phyloP scores from a whole-genome alignment of 1,140 invertebrate genomes.

The Eriocheir sinensis region DNA sequence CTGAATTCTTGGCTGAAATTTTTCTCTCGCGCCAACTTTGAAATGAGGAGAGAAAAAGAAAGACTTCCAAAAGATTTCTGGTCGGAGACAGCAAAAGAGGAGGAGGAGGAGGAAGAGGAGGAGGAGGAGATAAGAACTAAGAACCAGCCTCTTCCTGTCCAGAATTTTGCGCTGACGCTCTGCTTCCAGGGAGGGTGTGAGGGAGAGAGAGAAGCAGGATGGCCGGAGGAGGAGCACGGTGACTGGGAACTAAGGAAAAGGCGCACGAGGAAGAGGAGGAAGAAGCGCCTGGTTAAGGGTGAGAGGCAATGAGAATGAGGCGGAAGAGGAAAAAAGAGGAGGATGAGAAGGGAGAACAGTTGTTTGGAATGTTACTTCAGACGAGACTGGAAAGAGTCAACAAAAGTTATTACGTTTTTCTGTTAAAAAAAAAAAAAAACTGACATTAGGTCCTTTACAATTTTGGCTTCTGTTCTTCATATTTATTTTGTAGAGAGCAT shows the following conservation, averaged over 20 bases:
- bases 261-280: too few species aligned
- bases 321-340: conserved; percentile 1
- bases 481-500: too few species aligned
- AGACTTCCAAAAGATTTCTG: conserved; percentile 57
- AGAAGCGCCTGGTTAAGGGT: too few species aligned
- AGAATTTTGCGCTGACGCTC: neutral
- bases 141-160: neutral
- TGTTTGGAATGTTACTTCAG: neutral
- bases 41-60: conserved; percentile 66
- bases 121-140: neutral
- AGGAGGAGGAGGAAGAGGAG: neutral
- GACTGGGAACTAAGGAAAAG: neutral
- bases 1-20: conserved; percentile 42
- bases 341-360: neutral
- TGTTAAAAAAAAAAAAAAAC: too few species aligned
- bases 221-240: neutral
- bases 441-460: too few species aligned
- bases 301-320: neutral
- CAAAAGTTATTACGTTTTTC: too few species aligned
- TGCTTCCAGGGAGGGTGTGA: neutral
- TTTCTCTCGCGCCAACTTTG: conserved; percentile 71
- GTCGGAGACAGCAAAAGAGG: conserved; percentile 56
- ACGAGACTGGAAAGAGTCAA: too few species aligned
- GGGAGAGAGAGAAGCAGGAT: neutral
- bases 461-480: too few species aligned